Evolutionary conservation across 2,888 invertebrate genomes (phyloP).

Genomic region (Athalia cordata): DNA sequence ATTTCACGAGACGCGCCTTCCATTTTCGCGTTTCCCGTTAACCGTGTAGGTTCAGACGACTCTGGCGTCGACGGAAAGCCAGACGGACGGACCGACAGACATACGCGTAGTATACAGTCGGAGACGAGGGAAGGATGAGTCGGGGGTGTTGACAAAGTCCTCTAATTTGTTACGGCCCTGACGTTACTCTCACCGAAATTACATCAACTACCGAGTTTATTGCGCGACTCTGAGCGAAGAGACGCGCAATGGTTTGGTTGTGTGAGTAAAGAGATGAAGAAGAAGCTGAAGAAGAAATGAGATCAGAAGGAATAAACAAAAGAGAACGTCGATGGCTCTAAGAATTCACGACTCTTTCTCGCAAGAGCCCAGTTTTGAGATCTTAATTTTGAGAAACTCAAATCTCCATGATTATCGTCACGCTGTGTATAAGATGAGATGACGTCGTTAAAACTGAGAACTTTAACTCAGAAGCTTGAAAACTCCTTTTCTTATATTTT

Average conservation of each 20-base stretch:
- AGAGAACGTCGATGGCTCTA: too few relatives aligned
- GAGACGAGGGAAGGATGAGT: background rate
- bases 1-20: conserved; percentile 47
- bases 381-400: too few relatives aligned
- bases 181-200: conserved; percentile 47
- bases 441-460: too few relatives aligned
- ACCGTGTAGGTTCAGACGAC: too few relatives aligned
- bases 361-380: too few relatives aligned
- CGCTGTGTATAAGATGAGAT: too few relatives aligned
- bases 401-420: too few relatives aligned
- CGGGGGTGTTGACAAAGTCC: conserved; percentile 39
- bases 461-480: too few relatives aligned
- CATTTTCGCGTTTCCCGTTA: conserved; percentile 31
- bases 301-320: background rate
- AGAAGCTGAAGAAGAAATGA: background rate
- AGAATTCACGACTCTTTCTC: too few relatives aligned
- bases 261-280: conserved; percentile 38
- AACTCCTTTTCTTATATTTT: too few relatives aligned
- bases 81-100: conserved; percentile 34
- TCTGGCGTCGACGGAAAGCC: too few relatives aligned
- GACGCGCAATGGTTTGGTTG: conserved; percentile 22
- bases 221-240: conserved; percentile 7
- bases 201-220: conserved; percentile 46
- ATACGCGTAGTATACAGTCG: background rate
- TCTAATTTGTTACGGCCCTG: conserved; percentile 43